These are phyloP conservation scores for Oreochromis spilurus DNA, from an alignment of 2,113 vertebrate species.

Conservation along the genomic window DNA sequence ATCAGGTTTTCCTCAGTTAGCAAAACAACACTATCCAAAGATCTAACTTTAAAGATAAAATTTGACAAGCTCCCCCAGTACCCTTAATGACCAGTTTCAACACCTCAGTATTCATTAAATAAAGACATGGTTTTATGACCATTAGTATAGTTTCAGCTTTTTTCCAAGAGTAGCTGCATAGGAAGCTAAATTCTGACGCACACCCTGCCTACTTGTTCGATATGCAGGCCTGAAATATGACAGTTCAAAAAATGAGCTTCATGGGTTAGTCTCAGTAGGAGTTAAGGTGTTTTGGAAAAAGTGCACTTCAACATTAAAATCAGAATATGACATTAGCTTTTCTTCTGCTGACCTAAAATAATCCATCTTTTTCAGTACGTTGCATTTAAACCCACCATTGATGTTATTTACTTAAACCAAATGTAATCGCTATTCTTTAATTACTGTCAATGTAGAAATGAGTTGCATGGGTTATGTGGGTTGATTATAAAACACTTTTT, in stretches of 20 bases:
- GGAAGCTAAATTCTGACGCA: rapidly evolving
- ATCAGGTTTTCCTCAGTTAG: neutral
- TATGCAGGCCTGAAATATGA: neutral
- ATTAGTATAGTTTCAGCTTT: neutral
- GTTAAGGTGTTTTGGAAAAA: neutral
- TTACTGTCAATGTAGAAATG: neutral
- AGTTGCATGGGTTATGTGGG: neutral
- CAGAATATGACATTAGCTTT: neutral
- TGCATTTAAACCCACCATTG: neutral
- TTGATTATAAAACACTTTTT: rapidly evolving
- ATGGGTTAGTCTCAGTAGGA: neutral
- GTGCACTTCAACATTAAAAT: neutral
- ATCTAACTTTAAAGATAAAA: neutral
- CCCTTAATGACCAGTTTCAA: neutral
- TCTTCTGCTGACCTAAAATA: neutral
- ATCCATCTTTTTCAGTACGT: neutral
- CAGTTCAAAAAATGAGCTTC: neutral
- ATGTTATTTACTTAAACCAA: neutral
- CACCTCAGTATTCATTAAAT: rapidly evolving
- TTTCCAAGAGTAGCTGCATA: neutral
- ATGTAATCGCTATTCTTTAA: neutral
- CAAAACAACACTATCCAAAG: neutral
- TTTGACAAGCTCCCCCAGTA: neutral
- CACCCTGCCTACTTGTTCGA: neutral
- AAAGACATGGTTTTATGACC: neutral